A percentile compares a stretch with the other conserved stretches of the same genome.
Evolutionary conservation across 2,797 vertebrate genomes (phyloP).

Genomic region (Molothrus ater): DNA sequence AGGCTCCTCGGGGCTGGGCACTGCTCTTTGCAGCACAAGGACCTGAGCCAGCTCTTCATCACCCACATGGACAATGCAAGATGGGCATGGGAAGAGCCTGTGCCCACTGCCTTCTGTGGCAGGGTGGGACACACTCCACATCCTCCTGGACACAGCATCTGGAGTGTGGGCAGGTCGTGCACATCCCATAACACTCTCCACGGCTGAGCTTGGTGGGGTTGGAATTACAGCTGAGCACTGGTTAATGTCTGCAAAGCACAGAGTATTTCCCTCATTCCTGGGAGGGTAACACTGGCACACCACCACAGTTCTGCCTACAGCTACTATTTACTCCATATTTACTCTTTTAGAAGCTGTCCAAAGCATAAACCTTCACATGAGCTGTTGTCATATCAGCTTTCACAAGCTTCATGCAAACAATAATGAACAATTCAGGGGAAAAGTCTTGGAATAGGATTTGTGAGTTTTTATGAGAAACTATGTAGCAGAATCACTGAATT

Average conservation of each 20-base stretch:
- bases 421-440: neutral
- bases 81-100: neutral
- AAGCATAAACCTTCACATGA: neutral
- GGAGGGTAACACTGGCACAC: neutral
- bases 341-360: neutral
- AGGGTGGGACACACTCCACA: neutral
- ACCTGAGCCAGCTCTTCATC: accelerated
- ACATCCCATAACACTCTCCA: accelerated
- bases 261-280: neutral
- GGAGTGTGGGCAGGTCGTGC: accelerated
- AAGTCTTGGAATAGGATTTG: neutral
- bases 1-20: neutral
- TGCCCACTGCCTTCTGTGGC: neutral
- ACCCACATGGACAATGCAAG: accelerated
- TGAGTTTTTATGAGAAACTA: neutral
- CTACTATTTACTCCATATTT: neutral
- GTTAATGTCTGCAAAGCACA: neutral
- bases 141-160: neutral
- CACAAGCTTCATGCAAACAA: neutral
- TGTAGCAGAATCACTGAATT: neutral
- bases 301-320: neutral
- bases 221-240: neutral
- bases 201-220: accelerated
- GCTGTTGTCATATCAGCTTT: neutral
- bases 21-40: neutral